A percentile compares a stretch with the other conserved stretches of the same genome.
Conservation (phyloP, 1,140 invertebrate genomes). For the Drosophila bifasciata region DNA sequence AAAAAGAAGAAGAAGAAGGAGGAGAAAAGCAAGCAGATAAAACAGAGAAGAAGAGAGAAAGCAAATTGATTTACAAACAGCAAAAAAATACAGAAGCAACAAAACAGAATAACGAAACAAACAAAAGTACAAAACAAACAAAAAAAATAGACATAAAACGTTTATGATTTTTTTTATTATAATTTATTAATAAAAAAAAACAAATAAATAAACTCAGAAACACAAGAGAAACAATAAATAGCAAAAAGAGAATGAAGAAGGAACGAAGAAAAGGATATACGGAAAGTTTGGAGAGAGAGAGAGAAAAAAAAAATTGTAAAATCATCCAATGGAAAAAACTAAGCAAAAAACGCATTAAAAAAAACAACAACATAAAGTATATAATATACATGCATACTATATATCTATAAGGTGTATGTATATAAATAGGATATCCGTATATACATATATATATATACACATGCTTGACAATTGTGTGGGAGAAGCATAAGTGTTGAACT, state of each 20-base stretch:
- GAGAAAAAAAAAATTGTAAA: constrained; percentile 25
- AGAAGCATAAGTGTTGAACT: constrained; percentile 58
- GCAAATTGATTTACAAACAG: constrained; percentile 40
- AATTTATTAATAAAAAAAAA: constrained; percentile 35
- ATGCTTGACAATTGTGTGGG: neutral
- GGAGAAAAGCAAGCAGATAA: neutral
- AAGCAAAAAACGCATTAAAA: constrained; percentile 12
- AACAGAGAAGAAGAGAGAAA: constrained; percentile 10
- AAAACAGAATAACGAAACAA: constrained; percentile 58
- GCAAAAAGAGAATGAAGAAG: constrained; percentile 26
- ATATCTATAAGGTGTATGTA: constrained; percentile 14
- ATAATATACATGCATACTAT: constrained; percentile 25
- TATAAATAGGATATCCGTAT: neutral
- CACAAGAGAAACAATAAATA: constrained; percentile 5
- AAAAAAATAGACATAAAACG: constrained; percentile 71
- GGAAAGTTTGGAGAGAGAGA: constrained; percentile 20
- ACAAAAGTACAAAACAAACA: constrained; percentile 60
- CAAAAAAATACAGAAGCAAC: constrained; percentile 48
- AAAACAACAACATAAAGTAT: constrained; percentile 30
- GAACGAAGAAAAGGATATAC: constrained; percentile 24
- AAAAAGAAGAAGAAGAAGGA: constrained; percentile 26
- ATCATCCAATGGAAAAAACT: constrained; percentile 19
- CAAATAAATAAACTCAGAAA: constrained; percentile 14
- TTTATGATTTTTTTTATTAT: constrained; percentile 62
- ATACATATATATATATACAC: constrained; percentile 10